These are phyloP conservation scores for Coryphaenoides rupestris DNA, from an alignment of 2,113 vertebrate genomes.

Conservation along the genomic window DNA sequence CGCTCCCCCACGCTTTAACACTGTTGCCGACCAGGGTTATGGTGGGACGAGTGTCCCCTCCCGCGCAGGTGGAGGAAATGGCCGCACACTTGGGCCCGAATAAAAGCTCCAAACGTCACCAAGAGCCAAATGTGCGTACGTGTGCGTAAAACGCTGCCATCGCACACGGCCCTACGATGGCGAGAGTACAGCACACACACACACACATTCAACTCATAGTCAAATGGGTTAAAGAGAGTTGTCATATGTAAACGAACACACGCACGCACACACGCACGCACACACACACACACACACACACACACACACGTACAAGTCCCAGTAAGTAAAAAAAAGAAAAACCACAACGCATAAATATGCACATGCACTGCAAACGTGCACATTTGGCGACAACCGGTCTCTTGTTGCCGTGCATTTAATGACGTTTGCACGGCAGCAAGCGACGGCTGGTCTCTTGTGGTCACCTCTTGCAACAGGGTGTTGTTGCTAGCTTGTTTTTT, in stretches of 20 bases:
- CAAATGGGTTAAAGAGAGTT: neutral
- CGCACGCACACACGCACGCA: constrained; percentile 1
- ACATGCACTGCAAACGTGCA: constrained; percentile 19
- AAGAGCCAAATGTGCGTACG: neutral
- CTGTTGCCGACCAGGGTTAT: neutral
- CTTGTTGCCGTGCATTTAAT: constrained; percentile 35
- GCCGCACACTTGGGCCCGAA: neutral
- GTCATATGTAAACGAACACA: neutral
- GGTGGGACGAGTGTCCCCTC: neutral
- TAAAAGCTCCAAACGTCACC: neutral
- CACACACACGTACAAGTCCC: neutral
- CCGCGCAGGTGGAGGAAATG: neutral
- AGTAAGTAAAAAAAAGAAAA: too few species aligned
- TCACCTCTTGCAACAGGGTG: constrained; percentile 49
- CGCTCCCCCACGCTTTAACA: constrained; percentile 1
- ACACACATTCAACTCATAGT: neutral
- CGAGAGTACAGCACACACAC: neutral
- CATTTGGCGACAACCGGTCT: constrained; percentile 5
- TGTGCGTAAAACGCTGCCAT: neutral
- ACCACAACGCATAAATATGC: neutral
- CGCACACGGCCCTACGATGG: neutral
- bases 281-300: constrained; percentile 6
- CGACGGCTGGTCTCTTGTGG: constrained; percentile 40
- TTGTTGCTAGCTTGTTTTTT: constrained; percentile 30
- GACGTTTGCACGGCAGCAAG: constrained; percentile 38